A percentile compares a stretch with the other conserved stretches of the same genome.
phyloP scores from a whole-genome alignment of 2,797 vertebrate species.

The Etheostoma perlongum region DNA sequence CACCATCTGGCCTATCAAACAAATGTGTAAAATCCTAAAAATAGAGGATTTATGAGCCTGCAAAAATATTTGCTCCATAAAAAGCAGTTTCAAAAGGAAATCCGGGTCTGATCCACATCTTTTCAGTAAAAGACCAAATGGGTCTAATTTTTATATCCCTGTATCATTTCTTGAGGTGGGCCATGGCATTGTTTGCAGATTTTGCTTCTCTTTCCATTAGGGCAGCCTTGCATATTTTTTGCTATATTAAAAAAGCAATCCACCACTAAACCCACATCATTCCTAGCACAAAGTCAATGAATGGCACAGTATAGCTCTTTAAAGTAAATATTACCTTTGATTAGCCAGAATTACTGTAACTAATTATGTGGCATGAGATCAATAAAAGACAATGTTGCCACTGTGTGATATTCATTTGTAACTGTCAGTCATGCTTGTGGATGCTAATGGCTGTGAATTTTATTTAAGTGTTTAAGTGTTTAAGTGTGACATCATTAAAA shows the following conservation, averaged over 20 bases:
- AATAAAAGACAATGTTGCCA: constrained; percentile 7
- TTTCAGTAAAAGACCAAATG: not conserved
- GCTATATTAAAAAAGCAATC: constrained; percentile 11
- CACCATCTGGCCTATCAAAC: no score
- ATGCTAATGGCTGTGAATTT: no score
- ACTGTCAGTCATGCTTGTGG: constrained; percentile 10
- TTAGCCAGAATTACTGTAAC: constrained; percentile 26
- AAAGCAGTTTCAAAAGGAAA: no score
- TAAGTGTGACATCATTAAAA: no score
- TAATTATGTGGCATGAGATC: constrained; percentile 31
- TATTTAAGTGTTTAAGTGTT: no score
- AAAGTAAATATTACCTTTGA: constrained; percentile 37
- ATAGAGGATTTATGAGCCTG: no score
- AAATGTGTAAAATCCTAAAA: not conserved
- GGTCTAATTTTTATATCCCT: constrained; percentile 32
- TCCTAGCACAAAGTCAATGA: constrained; percentile 19
- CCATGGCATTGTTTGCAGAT: constrained; percentile 11
- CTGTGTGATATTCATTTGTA: not conserved
- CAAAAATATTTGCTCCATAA: no score
- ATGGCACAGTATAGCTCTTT: constrained; percentile 9
- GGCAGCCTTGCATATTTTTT: no score
- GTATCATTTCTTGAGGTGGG: constrained; percentile 24
- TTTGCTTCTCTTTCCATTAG: no score
- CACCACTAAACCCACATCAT: constrained; percentile 16
- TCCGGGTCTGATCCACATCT: no score